These are phyloP conservation scores for Taeniopygia guttata DNA, from an alignment of 2,797 vertebrate genomes.

Conservation along the genomic window DNA sequence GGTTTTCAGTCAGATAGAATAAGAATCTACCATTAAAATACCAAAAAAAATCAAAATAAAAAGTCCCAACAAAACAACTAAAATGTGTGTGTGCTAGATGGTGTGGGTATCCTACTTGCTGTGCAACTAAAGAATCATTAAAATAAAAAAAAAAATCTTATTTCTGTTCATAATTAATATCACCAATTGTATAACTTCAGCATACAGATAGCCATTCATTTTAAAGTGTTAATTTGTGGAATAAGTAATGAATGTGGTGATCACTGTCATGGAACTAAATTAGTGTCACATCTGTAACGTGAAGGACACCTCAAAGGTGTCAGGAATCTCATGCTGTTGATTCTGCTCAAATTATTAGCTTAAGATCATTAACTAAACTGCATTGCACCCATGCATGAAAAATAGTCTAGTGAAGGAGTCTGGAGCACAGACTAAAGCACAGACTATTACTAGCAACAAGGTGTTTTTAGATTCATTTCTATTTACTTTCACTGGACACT, in stretches of 20 bases:
- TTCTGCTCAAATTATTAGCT: constrained; percentile 71
- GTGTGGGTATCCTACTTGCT: background rate
- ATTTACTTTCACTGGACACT: constrained; percentile 26
- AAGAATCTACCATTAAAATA: background rate
- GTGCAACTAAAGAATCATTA: constrained; percentile 14
- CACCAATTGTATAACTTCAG: constrained; percentile 57
- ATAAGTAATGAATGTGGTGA: constrained; percentile 68
- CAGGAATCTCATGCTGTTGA: constrained; percentile 54
- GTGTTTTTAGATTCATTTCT: constrained; percentile 10
- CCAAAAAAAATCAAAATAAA: background rate
- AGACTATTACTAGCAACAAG: background rate
- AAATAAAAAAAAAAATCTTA: background rate
- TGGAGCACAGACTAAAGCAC: background rate
- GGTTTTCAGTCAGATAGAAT: background rate
- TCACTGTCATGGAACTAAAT: constrained; percentile 73
- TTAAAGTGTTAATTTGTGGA: constrained; percentile 71
- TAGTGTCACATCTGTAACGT: constrained; percentile 67
- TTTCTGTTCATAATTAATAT: constrained; percentile 57
- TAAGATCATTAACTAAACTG: constrained; percentile 62
- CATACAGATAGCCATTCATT: constrained; percentile 58
- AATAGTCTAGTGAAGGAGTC: background rate
- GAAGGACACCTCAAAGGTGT: constrained; percentile 80
- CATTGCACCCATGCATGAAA: background rate
- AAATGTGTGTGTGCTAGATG: background rate
- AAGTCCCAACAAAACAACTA: background rate